These are phyloP conservation scores for Pantala flavescens DNA, from an alignment of 1,140 invertebrate genomes.

Conservation along the genomic window DNA sequence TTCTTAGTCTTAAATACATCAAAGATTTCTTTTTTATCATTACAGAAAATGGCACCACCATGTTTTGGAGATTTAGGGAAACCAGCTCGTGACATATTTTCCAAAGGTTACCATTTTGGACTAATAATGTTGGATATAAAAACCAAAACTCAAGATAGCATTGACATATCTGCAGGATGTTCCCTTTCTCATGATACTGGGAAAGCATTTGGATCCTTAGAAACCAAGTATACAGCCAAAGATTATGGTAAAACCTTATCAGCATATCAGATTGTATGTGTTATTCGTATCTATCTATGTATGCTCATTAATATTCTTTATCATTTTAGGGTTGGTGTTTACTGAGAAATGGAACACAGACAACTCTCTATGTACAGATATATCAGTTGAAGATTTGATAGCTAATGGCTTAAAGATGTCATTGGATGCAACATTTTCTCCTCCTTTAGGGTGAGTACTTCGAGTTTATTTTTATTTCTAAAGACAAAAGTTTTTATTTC, in stretches of 20 bases:
- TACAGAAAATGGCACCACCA: slow-evolving; percentile 76
- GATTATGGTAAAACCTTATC: slow-evolving; percentile 58
- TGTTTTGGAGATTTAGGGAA: slow-evolving; percentile 92
- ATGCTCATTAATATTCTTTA: too few species aligned
- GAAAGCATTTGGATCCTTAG: slow-evolving; percentile 81
- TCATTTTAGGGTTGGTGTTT: slow-evolving; percentile 64
- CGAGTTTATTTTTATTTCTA: slow-evolving; percentile 12
- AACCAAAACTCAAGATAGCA: slow-evolving; percentile 81
- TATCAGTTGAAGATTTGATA: slow-evolving; percentile 83
- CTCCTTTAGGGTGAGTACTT: slow-evolving; percentile 75
- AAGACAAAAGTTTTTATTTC: neutral
- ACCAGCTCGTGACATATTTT: slow-evolving; percentile 87
- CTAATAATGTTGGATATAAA: slow-evolving; percentile 89
- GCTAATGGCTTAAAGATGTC: slow-evolving; percentile 83
- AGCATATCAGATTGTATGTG: too few species aligned
- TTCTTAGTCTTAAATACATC: too few species aligned
- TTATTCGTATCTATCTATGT: too few species aligned
- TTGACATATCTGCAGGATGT: slow-evolving; percentile 84
- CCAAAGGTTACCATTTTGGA: slow-evolving; percentile 94
- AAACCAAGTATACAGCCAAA: slow-evolving; percentile 89
- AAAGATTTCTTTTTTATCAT: slow-evolving; percentile 19
- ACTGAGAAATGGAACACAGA: slow-evolving; percentile 99
- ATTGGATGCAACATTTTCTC: slow-evolving; percentile 85
- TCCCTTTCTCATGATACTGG: slow-evolving; percentile 83
- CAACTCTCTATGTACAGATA: slow-evolving; percentile 85